phyloP scores from a whole-genome alignment of 23 tunicate species.

The Ciona savignyi region DNA sequence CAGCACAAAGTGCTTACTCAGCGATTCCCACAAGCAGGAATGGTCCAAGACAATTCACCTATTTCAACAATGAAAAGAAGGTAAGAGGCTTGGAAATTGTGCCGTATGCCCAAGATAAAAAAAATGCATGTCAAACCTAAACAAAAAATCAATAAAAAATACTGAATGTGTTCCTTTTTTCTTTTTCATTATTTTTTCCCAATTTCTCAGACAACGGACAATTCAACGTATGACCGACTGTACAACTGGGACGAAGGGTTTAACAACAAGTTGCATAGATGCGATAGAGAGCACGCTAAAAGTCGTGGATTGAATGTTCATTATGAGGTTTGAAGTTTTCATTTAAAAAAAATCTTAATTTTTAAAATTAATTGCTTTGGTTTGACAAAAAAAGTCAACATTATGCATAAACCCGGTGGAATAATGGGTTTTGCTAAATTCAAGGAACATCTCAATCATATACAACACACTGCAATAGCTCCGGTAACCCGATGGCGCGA shows the following conservation, averaged over 20 bases:
- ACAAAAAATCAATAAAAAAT: not conserved
- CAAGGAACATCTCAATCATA: too few species aligned
- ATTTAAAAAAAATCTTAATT: not conserved
- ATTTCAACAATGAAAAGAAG: slow-evolving; percentile 75
- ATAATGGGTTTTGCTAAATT: too few species aligned
- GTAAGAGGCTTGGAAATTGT: too few species aligned
- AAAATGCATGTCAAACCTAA: too few species aligned
- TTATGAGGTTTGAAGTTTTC: slow-evolving; percentile 28
- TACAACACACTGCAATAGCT: too few species aligned
- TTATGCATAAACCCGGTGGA: too few species aligned
- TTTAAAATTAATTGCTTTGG: not conserved
- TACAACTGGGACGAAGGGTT: slow-evolving; percentile 43
- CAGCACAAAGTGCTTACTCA: slow-evolving; percentile 87
- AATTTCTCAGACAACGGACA: slow-evolving; percentile 8
- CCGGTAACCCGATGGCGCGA: too few species aligned
- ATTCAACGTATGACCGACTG: slow-evolving; percentile 69
- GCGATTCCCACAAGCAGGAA: slow-evolving; percentile 81
- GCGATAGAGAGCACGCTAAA: slow-evolving; percentile 83
- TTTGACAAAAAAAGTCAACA: not conserved
- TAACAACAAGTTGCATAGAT: slow-evolving; percentile 85
- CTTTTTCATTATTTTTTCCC: too few species aligned
- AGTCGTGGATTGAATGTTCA: slow-evolving; percentile 75
- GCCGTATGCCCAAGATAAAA: too few species aligned
- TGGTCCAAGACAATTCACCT: slow-evolving; percentile 67
- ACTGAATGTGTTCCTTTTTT: not conserved